phyloP scores from a whole-genome alignment of 2,797 vertebrate species.

The Florisuga fusca region DNA sequence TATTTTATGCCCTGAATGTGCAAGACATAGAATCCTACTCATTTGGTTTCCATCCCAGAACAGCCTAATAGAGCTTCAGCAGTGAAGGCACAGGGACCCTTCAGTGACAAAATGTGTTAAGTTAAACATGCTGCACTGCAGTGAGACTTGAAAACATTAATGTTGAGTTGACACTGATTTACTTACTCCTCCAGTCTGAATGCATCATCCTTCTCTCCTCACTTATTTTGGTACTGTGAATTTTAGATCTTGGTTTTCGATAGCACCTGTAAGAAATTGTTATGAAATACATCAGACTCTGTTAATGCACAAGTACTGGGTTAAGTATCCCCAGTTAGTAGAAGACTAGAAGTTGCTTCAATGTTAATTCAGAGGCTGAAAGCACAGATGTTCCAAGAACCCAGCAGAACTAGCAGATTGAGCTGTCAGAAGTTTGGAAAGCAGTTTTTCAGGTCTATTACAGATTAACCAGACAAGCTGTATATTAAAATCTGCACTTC shows the following conservation, averaged over 20 bases:
- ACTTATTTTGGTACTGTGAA: neutral
- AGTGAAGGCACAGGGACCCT: neutral
- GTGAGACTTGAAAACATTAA: neutral
- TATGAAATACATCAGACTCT: neutral
- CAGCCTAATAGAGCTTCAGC: neutral
- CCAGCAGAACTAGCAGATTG: neutral
- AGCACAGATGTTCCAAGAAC: neutral
- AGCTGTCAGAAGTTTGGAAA: neutral
- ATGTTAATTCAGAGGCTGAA: constrained; percentile 1
- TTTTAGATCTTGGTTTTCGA: constrained; percentile 15
- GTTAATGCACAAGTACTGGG: neutral
- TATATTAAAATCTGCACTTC: neutral
- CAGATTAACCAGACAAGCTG: neutral
- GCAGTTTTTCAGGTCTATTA: neutral
- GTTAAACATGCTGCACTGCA: neutral
- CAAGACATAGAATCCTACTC: constrained; percentile 15
- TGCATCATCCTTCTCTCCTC: constrained; percentile 50
- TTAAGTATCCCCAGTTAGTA: neutral
- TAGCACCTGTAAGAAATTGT: neutral
- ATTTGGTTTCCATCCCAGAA: neutral
- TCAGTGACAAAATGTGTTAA: neutral
- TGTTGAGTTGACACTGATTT: neutral
- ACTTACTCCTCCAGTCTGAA: constrained; percentile 78
- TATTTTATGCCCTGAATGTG: neutral
- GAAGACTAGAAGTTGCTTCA: neutral